Conservation (phyloP, 2,888 invertebrate genomes). For the Maniola hyperantus region DNA sequence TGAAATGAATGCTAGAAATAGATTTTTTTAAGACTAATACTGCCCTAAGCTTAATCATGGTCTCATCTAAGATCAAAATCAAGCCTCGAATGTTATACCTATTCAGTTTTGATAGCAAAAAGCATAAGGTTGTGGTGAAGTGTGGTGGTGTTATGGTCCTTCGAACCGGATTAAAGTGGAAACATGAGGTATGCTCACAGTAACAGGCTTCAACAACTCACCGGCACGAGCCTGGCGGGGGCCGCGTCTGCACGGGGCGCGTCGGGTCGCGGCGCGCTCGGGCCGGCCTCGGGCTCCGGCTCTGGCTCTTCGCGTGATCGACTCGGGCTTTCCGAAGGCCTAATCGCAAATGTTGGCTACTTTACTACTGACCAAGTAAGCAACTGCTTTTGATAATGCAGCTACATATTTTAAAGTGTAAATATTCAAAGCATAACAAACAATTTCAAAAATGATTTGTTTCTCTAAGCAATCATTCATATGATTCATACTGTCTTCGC, state of each 20-base stretch:
- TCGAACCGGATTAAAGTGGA: slow-evolving; percentile 1
- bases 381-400: not conserved
- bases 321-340: slow-evolving; percentile 29
- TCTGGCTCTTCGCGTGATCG: slow-evolving; percentile 38
- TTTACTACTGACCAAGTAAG: not conserved
- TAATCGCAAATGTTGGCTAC: slow-evolving; percentile 9
- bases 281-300: slow-evolving; percentile 47
- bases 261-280: slow-evolving; percentile 38
- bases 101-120: not conserved
- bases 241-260: slow-evolving; percentile 33
- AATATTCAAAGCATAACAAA: not conserved
- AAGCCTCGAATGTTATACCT: not conserved
- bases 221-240: slow-evolving; percentile 40
- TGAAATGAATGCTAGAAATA: too few relatives aligned
- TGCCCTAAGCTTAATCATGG: not conserved
- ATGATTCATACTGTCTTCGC: too few relatives aligned
- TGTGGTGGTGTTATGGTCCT: slow-evolving; percentile 8
- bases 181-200: slow-evolving; percentile 31
- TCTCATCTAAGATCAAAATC: not conserved
- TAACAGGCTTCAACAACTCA: slow-evolving; percentile 41
- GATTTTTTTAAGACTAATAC: too few relatives aligned
- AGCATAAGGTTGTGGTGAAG: not conserved
- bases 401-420: not conserved
- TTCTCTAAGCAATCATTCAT: too few relatives aligned
- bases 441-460: not conserved